Conservation (phyloP, 2,797 vertebrate species). For the Periophthalmus magnuspinnatus region DNA sequence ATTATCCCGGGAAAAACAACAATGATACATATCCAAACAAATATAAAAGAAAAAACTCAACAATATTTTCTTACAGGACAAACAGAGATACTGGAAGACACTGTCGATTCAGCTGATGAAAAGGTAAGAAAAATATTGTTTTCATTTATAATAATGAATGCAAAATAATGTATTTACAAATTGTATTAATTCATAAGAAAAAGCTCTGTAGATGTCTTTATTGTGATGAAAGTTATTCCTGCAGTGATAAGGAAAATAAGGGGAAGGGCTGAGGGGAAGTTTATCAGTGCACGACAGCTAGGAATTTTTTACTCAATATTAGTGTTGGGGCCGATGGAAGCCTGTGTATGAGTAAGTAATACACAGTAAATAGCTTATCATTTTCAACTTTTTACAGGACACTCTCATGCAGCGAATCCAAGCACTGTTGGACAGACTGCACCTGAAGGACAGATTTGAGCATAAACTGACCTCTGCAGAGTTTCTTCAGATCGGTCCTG, state of each 20-base stretch:
- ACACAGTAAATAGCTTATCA: background rate
- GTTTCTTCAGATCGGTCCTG: constrained; percentile 34
- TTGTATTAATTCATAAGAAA: no score
- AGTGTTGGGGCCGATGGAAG: no score
- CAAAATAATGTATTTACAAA: no score
- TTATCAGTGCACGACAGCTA: no score
- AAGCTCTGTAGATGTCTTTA: background rate
- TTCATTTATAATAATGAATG: no score
- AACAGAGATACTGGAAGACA: background rate
- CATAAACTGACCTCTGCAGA: constrained; percentile 38
- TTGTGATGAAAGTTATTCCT: no score
- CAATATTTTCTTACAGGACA: background rate
- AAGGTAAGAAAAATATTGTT: background rate
- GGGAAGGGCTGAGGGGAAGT: no score
- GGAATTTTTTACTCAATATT: no score
- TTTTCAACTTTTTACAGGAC: background rate
- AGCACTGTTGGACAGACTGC: constrained; percentile 33
- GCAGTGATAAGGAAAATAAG: no score
- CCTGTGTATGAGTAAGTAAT: no score
- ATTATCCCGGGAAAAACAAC: background rate
- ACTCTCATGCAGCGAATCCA: background rate
- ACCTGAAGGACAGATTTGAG: constrained; percentile 16
- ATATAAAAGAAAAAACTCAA: background rate
- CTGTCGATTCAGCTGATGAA: background rate
- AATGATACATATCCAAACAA: background rate